These are phyloP conservation scores for Metellina segmentata DNA, from an alignment of 2,888 invertebrate genomes.

Conservation along the genomic window DNA sequence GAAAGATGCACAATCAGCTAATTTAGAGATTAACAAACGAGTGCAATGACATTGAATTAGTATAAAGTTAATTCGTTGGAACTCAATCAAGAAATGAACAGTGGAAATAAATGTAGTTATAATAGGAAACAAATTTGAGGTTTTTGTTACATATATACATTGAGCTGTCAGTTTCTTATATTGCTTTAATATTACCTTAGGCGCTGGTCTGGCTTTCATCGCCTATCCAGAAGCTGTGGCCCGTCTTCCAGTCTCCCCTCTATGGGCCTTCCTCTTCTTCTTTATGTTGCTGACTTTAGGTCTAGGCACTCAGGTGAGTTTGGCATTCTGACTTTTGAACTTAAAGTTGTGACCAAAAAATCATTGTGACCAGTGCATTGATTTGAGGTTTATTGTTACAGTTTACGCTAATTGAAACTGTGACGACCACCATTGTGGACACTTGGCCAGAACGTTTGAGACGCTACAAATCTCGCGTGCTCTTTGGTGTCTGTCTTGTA, in stretches of 20 bases:
- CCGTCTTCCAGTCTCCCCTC: slow-evolving; percentile 88
- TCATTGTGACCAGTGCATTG: not conserved
- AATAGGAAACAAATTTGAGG: too few species aligned
- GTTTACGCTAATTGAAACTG: slow-evolving; percentile 83
- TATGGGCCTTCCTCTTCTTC: slow-evolving; percentile 91
- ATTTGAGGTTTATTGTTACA: slow-evolving; percentile 77
- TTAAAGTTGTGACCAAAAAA: not conserved
- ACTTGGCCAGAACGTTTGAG: slow-evolving; percentile 82
- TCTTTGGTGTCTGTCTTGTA: slow-evolving; percentile 85
- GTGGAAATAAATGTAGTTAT: too few species aligned
- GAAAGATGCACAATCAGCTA: too few species aligned
- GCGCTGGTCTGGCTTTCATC: slow-evolving; percentile 89
- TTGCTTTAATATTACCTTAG: slow-evolving; percentile 76
- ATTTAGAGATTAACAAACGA: too few species aligned
- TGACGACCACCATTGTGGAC: slow-evolving; percentile 83
- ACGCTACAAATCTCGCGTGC: slow-evolving; percentile 81
- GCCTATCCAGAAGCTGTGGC: slow-evolving; percentile 92
- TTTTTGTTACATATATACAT: too few species aligned
- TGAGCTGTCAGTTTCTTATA: too few species aligned
- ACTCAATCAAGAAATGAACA: too few species aligned
- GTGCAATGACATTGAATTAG: too few species aligned
- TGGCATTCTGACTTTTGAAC: not conserved
- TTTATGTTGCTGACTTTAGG: slow-evolving; percentile 89
- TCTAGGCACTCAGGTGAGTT: slow-evolving; percentile 83
- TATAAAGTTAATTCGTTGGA: too few species aligned